Evolutionary conservation across 2,888 invertebrate species (phyloP).

Genomic region (Apeira syringaria): DNA sequence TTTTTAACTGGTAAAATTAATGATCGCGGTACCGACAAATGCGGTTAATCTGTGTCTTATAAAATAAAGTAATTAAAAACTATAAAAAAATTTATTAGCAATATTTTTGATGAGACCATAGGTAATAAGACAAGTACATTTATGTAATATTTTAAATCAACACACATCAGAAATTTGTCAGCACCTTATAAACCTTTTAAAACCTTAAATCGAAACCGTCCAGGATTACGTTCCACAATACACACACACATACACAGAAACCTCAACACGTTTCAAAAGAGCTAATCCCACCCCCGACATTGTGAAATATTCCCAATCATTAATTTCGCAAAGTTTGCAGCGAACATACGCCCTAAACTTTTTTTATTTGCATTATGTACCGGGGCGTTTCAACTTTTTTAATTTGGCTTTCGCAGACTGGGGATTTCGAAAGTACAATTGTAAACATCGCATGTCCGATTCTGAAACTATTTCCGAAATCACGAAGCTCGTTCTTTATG

Average conservation of each 20-base stretch:
- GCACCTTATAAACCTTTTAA: too few relatives aligned
- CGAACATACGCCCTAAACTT: constrained; percentile 29
- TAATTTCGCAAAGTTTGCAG: constrained; percentile 28
- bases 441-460: constrained; percentile 24
- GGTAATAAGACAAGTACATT: too few relatives aligned
- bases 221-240: too few relatives aligned
- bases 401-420: constrained; percentile 50
- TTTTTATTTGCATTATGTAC: constrained; percentile 50
- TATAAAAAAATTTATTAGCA: too few relatives aligned
- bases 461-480: constrained; percentile 16
- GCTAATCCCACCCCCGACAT: constrained; percentile 21
- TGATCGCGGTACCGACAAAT: too few relatives aligned
- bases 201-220: background rate
- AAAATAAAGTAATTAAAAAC: too few relatives aligned
- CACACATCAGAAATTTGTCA: too few relatives aligned
- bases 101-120: too few relatives aligned
- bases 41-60: too few relatives aligned
- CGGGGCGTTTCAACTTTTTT: constrained; percentile 67
- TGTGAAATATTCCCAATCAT: constrained; percentile 34
- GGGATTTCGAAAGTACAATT: constrained; percentile 15
- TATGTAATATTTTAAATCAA: too few relatives aligned
- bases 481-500: constrained; percentile 7
- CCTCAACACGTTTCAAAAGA: background rate
- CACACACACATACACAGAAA: constrained; percentile 1
- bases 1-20: too few relatives aligned